Base-by-base conservation (phyloP, 2,888 invertebrate genomes). In the Sussaba pulchella region DNA sequence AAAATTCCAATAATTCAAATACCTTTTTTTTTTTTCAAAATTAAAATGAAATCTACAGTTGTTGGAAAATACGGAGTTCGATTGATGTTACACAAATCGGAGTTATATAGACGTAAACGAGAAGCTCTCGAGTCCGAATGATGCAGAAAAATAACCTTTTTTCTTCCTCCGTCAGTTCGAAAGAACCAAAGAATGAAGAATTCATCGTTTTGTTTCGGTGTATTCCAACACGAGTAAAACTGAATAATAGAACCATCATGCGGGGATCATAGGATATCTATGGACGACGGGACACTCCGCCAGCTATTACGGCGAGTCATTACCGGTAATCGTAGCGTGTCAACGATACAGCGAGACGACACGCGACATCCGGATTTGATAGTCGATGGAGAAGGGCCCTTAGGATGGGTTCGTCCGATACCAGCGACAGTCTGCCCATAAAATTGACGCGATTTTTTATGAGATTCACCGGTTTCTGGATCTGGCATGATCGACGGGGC, bases 381-480 rank as follows among this genome's bases (percentile, higher is more conserved):
- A 31, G 31, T 31, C 45, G 24, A 57, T 14, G 24, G 45, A 19
- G 36, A 41, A 36, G 31, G 12, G 31, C 52, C 21, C 12, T n/a
- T 12, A 14, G 52, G 21, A 80, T 72, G 67, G 21, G 52, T 31
- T 14, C 67, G 41, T 36, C 67, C 67, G 72, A 78, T 67, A 52
- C 67, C 19, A 67, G 54, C n/a, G 45, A 69, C 19, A 61, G 43
- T 17, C 57, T 67, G 1, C 83, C 85, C 1, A 76, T 87, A 26
- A 77, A 43, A 26, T 21, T 78, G 43, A 76, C 81, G 12, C 75
- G 72, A 12, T 78, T 84, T 36, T 81, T 84, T n/a, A 67, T 87
- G 83, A 78, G 69, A 70, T 50, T 76, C 6, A 63, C 78, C 8
- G 86, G 87, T 14, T 77, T 82, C 26, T 87, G 86, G 85, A 26